Base-by-base conservation (phyloP, 1,140 invertebrate genomes). In the Cydia strobilella region DNA sequence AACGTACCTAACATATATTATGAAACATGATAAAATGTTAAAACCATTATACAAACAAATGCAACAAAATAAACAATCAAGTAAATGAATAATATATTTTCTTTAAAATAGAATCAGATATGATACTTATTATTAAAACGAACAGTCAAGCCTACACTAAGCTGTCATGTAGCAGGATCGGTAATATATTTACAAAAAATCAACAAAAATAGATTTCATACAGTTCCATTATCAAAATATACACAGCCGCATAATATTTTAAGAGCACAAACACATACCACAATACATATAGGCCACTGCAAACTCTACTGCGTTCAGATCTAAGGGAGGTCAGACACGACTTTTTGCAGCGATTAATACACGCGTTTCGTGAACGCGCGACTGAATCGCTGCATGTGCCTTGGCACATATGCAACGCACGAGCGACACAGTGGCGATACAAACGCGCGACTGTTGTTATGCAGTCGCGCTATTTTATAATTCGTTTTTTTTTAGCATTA, bases 11-110 rank as follows among this genome's bases (percentile, higher is more conserved):
- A 54, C 4, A 23, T 23, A 23, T 23, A 59, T 59, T 59, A 59
- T 23, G 20, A 59, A 59, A 59, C 23, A 59, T 59, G 9, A 59
- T 59, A 18, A 59, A 20, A 59, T 18, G 4, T 59, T 23, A 59
- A 59, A 23, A 59, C 54, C 18, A 59, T 59, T 59, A 9, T 23
- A 59, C 54, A 20, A 59, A 59, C 54, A 59, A 59, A 59, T 59
- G 54, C 54, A 59, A 59, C 54, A 59, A 59, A 59, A 23, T 59
- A 59, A 59, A 5, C 54, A 9, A 59, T 23, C 54, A 23, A 23
- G 54, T 59, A 59, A 59, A 54, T 54, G 4, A 54, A 18, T 7
- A 23, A 59, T 20, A 10, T 20, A 59, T 20, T 59, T 20, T 59
- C 5, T 20, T 20, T 59, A 31, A 59, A 18, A 59, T 23, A 59